A percentile compares a stretch with the other conserved stretches of the same genome.
Conservation (phyloP, 1,140 invertebrate genomes). For the Pseudomyrmex gracilis region DNA sequence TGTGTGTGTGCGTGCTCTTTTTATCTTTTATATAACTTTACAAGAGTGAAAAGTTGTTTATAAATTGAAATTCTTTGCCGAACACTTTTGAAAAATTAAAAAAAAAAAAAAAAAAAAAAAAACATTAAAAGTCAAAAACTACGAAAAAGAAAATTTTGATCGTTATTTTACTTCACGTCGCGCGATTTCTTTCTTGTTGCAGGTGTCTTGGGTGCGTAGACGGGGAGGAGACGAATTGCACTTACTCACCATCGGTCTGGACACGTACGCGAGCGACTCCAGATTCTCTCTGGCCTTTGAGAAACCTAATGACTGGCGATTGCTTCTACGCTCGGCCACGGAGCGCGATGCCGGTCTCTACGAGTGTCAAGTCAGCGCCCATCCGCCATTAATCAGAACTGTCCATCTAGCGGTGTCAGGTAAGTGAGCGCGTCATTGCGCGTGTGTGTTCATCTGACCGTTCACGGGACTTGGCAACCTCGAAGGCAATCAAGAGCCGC, state of each 20-base stretch:
- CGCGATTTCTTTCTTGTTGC: slow-evolving; percentile 65
- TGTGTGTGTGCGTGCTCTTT: not conserved
- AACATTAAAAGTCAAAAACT: too few species aligned
- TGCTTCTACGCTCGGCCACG: slow-evolving; percentile 90
- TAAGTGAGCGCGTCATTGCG: slow-evolving; percentile 83
- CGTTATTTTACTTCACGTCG: not conserved
- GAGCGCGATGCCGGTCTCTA: slow-evolving; percentile 91
- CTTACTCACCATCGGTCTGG: slow-evolving; percentile 91
- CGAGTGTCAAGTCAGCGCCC: slow-evolving; percentile 92
- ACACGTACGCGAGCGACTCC: slow-evolving; percentile 93
- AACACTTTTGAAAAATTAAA: too few species aligned
- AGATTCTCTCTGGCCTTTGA: slow-evolving; percentile 90
- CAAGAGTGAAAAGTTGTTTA: not conserved
- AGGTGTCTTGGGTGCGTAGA: slow-evolving; percentile 92
- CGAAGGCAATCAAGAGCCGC: slow-evolving; percentile 60
- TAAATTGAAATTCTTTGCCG: too few species aligned
- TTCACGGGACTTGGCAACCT: slow-evolving; percentile 46
- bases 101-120: not conserved
- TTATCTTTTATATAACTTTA: not conserved
- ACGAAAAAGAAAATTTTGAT: too few species aligned
- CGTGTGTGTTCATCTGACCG: slow-evolving; percentile 29
- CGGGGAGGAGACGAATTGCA: slow-evolving; percentile 89
- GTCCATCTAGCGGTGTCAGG: slow-evolving; percentile 91
- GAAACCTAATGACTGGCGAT: slow-evolving; percentile 92
- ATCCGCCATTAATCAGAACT: slow-evolving; percentile 90